Evolutionary conservation across 2,797 vertebrate genomes (phyloP).

Genomic region (Acropternis orthonyx): DNA sequence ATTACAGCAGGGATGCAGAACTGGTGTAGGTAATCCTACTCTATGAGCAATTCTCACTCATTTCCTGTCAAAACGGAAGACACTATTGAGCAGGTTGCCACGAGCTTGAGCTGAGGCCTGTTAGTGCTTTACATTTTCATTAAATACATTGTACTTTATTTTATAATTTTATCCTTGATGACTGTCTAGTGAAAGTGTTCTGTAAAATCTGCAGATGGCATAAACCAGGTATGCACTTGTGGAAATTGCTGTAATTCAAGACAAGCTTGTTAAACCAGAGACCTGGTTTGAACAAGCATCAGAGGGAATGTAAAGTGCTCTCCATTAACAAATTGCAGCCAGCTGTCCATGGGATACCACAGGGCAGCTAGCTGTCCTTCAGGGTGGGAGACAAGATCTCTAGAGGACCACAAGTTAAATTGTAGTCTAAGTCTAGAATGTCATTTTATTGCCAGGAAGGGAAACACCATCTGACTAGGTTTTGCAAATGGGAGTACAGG

Average conservation of each 20-base stretch:
- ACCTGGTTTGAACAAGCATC: background rate
- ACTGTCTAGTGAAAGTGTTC: background rate
- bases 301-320: background rate
- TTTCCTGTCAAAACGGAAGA: background rate
- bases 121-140: background rate
- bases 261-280: background rate
- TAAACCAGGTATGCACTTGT: background rate
- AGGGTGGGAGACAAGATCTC: background rate
- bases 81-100: background rate
- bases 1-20: background rate
- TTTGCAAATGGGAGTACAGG: background rate
- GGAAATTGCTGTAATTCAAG: background rate
- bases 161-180: background rate
- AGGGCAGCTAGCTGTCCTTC: background rate
- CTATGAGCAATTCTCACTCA: background rate
- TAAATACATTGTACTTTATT: background rate
- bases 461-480: background rate
- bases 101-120: background rate
- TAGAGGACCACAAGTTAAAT: background rate
- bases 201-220: background rate
- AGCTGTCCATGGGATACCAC: background rate
- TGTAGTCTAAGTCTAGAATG: background rate
- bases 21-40: conserved; percentile 1
- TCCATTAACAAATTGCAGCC: background rate
- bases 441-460: background rate